These are phyloP conservation scores for Diploptera punctata DNA, from an alignment of 2,888 invertebrate species.

Conservation along the genomic window DNA sequence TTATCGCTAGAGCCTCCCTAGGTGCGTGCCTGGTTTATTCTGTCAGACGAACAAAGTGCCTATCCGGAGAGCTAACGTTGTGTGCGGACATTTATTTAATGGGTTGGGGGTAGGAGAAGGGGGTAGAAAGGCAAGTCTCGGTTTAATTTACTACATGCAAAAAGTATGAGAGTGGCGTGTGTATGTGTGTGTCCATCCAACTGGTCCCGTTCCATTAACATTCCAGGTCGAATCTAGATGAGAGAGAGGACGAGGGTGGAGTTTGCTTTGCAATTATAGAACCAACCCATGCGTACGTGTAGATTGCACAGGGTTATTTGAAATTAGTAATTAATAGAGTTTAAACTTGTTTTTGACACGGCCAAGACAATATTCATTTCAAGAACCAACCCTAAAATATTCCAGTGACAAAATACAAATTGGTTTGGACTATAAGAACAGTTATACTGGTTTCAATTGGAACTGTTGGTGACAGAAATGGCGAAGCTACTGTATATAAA, in stretches of 20 bases:
- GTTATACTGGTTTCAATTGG: too few species aligned
- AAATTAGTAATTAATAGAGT: slow-evolving; percentile 13
- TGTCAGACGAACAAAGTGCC: not conserved
- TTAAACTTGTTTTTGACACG: not conserved
- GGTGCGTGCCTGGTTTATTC: too few species aligned
- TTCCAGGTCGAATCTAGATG: not conserved
- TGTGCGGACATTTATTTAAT: not conserved
- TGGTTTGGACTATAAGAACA: too few species aligned
- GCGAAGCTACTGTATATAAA: too few species aligned
- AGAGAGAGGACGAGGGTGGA: not conserved
- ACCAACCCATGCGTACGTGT: not conserved
- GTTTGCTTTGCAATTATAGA: slow-evolving; percentile 2
- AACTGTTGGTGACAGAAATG: too few species aligned
- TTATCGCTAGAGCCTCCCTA: too few species aligned
- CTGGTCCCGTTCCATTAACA: not conserved
- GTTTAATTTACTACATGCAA: not conserved
- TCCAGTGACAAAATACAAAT: too few species aligned
- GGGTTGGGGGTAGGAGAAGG: not conserved
- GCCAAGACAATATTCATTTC: not conserved
- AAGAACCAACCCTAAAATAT: too few species aligned
- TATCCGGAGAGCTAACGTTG: slow-evolving; percentile 2
- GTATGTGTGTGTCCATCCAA: not conserved
- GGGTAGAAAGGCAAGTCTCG: not conserved
- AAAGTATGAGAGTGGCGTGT: not conserved
- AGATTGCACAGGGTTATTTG: not conserved